These are phyloP conservation scores for Drosophila helvetica DNA, from an alignment of 2,888 invertebrate genomes.

Conservation along the genomic window DNA sequence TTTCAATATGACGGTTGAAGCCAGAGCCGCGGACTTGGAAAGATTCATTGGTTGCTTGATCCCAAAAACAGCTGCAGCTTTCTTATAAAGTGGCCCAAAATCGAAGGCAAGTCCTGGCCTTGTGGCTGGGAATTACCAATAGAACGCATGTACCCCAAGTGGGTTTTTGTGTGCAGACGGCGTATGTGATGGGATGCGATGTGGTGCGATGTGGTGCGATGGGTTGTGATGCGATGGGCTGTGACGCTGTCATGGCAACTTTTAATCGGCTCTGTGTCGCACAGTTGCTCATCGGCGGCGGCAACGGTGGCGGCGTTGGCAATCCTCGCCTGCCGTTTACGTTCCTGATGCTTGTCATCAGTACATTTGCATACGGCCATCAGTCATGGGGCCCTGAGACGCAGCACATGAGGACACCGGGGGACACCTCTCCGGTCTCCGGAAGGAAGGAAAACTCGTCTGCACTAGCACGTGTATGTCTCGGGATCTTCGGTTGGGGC, in stretches of 20 bases:
- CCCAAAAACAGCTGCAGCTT: neutral
- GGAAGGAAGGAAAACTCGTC: constrained; percentile 12
- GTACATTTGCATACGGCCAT: constrained; percentile 74
- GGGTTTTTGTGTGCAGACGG: constrained; percentile 18
- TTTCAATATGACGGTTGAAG: no score
- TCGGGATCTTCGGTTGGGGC: constrained; percentile 9
- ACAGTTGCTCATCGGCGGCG: constrained; percentile 50
- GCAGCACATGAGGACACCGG: constrained; percentile 11
- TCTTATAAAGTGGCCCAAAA: no score
- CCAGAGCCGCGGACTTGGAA: no score
- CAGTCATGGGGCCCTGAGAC: constrained; percentile 54
- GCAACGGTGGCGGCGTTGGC: constrained; percentile 37
- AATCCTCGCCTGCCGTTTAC: constrained; percentile 35
- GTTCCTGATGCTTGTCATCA: constrained; percentile 56
- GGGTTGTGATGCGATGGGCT: constrained; percentile 30
- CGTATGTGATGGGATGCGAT: constrained; percentile 38
- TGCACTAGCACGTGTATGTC: constrained; percentile 24
- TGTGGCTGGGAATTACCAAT: constrained; percentile 12
- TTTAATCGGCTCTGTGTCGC: constrained; percentile 79
- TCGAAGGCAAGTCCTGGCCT: neutral
- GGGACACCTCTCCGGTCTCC: neutral
- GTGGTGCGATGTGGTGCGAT: constrained; percentile 4
- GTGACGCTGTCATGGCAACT: constrained; percentile 73
- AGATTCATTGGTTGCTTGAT: neutral
- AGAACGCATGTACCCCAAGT: constrained; percentile 3